Base-by-base conservation (phyloP, 2,888 invertebrate species). In the Deilephila elpenor region DNA sequence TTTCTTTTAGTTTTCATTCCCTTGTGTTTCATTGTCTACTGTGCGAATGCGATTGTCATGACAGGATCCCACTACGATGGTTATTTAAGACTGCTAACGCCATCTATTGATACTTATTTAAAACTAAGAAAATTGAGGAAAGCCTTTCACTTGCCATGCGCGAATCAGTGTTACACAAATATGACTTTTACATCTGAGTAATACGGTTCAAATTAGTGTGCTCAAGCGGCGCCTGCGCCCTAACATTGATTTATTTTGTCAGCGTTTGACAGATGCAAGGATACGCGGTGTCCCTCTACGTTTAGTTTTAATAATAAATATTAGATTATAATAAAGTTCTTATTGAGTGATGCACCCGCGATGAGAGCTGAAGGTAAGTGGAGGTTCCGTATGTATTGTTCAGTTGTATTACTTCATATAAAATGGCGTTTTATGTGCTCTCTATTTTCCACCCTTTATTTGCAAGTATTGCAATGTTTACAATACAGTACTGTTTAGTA, bases 211-310 rank as follows among this genome's bases (percentile, higher is more conserved):
- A 74, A 78, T 80, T 85, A 0, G 64, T 1, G n/a, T 76, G 77
- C 6, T 34, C 1, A 5, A 5, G 77, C 77, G 77, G 87, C 93
- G 93, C 93, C 60, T 92, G 93, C 93, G 93, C 88, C 79, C 78
- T 88, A 78, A 80, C 83, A 93, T 93, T 85, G 93, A 93, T 93
- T 92, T 88, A 82, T 84, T 77, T 77, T 88, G 87, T 86, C 88
- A 87, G 78, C 75, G 78, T 80, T 78, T 89, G 89, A 89, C 88
- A 88, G 86, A 79, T 51, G 20, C 25, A 17, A 67, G 51, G 51
- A 25, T 25, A 51, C 25, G 67, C 67, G 20, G 25, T 51, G 67
- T 25, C 7, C 25, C 37, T 37, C n/a, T 51, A 44, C 8, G 20
- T 67, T 67, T 51, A 20, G 67, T 67, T 20, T 51, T 51, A 25